A percentile compares a stretch with the other conserved stretches of the same genome.
phyloP scores from a whole-genome alignment of 2,797 vertebrate genomes.

The Myotis myotis region DNA sequence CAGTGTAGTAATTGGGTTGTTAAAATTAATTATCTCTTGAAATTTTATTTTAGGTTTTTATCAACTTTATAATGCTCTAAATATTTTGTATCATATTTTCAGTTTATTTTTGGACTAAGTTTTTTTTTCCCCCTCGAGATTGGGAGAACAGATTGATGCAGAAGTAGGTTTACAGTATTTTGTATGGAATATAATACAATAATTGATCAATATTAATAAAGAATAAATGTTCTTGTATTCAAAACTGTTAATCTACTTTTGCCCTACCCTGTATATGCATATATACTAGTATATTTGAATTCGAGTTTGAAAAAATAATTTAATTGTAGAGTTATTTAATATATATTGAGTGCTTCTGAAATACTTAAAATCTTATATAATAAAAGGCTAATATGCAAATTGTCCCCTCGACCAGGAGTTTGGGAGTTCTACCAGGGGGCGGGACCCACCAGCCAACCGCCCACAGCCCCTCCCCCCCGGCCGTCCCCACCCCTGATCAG shows the following conservation, averaged over 20 bases:
- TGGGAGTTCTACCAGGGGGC: too few species aligned
- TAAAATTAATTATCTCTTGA: neutral
- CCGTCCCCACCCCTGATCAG: too few species aligned
- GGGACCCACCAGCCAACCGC: too few species aligned
- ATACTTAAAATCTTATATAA: too few species aligned
- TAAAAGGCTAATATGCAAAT: too few species aligned
- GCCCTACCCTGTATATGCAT: neutral
- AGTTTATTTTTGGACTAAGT: neutral
- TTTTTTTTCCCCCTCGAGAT: neutral
- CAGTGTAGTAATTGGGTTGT: neutral
- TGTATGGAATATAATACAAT: neutral
- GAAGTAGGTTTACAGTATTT: neutral
- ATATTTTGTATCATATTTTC: neutral
- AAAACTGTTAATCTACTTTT: neutral
- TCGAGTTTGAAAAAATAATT: too few species aligned
- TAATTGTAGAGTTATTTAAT: too few species aligned
- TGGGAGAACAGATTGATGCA: neutral
- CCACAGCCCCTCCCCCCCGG: too few species aligned
- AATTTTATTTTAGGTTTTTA: neutral
- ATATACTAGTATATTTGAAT: too few species aligned
- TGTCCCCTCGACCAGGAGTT: too few species aligned
- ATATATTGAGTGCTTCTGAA: too few species aligned
- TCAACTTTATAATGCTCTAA: neutral
- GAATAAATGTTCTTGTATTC: neutral
- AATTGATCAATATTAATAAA: neutral